These are phyloP conservation scores for Lithobius niger DNA, from an alignment of 1,140 invertebrate genomes.

Conservation along the genomic window DNA sequence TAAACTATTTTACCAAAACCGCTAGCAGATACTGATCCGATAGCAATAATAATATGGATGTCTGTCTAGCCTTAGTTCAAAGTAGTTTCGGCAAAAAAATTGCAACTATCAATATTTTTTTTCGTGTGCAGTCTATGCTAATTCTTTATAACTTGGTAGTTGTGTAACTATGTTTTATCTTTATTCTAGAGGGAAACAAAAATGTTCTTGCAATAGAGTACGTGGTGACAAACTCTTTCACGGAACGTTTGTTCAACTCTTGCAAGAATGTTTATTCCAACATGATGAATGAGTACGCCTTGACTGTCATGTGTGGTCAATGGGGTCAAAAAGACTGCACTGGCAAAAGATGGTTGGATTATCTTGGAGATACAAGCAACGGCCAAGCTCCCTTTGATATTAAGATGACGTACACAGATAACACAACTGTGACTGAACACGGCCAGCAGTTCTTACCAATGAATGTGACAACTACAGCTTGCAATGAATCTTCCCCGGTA, in stretches of 20 bases:
- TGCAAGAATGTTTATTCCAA: conserved; percentile 70
- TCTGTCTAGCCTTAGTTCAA: too few species aligned
- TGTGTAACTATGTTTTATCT: too few species aligned
- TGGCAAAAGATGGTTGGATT: conserved; percentile 45
- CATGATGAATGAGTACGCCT: conserved; percentile 52
- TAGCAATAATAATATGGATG: too few species aligned
- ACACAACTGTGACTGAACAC: conserved; percentile 30
- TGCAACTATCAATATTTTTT: too few species aligned
- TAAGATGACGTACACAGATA: conserved; percentile 43
- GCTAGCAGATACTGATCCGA: too few species aligned
- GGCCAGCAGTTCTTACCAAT: conserved; percentile 38
- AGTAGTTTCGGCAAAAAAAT: too few species aligned
- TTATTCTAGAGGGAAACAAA: too few species aligned
- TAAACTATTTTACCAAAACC: too few species aligned
- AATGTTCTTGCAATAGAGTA: conserved; percentile 42
- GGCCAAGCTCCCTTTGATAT: conserved; percentile 68
- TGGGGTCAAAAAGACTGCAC: conserved; percentile 51
- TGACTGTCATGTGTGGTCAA: conserved; percentile 68
- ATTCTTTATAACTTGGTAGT: too few species aligned
- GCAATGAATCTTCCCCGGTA: conserved; percentile 49
- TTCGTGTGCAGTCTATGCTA: too few species aligned
- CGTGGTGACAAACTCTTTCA: conserved; percentile 45
- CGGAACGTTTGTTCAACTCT: conserved; percentile 58
- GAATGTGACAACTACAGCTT: conserved; percentile 47
- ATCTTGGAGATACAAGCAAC: conserved; percentile 53